A percentile compares a stretch with the other conserved stretches of the same genome.
Evolutionary conservation across 2,113 vertebrate species (phyloP).

Genomic region (Rousettus leschenaultii): DNA sequence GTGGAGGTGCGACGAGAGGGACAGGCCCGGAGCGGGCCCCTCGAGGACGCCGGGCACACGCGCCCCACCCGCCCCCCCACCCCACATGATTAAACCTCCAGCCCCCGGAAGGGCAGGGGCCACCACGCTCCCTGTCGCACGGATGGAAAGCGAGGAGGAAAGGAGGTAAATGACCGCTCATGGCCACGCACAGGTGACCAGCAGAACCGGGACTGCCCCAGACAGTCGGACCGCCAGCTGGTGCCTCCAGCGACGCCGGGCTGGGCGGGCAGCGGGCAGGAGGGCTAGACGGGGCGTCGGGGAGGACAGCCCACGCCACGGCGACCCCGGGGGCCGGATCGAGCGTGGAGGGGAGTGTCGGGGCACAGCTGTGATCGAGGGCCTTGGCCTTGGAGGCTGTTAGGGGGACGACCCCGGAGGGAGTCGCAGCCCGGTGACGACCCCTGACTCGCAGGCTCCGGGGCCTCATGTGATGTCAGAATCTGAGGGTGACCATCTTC

Average conservation of each 20-base stretch:
- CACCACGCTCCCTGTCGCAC: fast-evolving
- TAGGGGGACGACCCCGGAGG: not conserved
- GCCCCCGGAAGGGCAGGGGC: not conserved
- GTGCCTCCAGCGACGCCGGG: not conserved
- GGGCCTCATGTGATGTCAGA: not conserved
- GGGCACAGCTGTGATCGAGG: not conserved
- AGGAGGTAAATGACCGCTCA: no score
- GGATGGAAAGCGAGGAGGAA: not conserved
- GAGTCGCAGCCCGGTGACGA: fast-evolving
- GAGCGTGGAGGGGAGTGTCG: fast-evolving
- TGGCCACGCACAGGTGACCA: fast-evolving
- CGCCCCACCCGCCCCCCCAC: fast-evolving
- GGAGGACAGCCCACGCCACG: not conserved
- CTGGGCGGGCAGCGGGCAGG: not conserved
- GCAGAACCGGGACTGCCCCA: not conserved
- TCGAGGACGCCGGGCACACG: fast-evolving
- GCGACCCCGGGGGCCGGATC: not conserved
- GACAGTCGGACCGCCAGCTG: fast-evolving
- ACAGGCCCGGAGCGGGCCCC: fast-evolving
- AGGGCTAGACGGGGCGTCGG: fast-evolving
- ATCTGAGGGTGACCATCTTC: fast-evolving
- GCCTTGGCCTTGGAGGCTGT: not conserved
- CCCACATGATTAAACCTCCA: not conserved
- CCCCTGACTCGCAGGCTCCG: not conserved
- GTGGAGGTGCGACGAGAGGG: not conserved